These are phyloP conservation scores for Neopipo cinnamomea DNA, from an alignment of 2,113 vertebrate species.

Conservation along the genomic window DNA sequence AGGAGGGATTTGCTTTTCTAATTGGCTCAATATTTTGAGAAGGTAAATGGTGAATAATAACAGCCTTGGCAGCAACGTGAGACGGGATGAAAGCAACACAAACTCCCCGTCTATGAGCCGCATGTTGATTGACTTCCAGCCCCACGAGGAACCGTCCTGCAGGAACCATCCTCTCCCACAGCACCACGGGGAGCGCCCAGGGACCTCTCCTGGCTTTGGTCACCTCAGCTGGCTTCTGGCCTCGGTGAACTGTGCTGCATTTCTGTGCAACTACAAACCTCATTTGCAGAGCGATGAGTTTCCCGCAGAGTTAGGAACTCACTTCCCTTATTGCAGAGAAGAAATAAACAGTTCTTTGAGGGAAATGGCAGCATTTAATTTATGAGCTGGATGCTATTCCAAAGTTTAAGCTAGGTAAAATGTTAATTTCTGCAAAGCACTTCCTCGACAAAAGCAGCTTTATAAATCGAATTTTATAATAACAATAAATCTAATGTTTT, in stretches of 20 bases:
- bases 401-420: not conserved
- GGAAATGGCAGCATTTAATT: not conserved
- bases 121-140: not conserved
- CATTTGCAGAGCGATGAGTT: not conserved
- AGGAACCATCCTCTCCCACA: not conserved
- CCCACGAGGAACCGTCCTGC: not conserved
- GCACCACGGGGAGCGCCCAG: not conserved
- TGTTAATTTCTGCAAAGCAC: not conserved
- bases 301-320: not conserved
- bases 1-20: conserved; percentile 47
- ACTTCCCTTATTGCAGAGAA: conserved; percentile 6
- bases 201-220: not conserved
- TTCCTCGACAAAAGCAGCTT: not conserved
- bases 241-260: rapidly evolving
- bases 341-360: conserved; percentile 45
- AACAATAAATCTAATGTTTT: not conserved
- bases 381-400: not conserved
- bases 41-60: conserved; percentile 54
- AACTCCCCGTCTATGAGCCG: not conserved
- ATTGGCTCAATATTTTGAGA: conserved; percentile 59
- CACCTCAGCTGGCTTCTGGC: conserved; percentile 38
- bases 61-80: conserved; percentile 30
- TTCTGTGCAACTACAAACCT: not conserved
- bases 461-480: not conserved
- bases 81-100: conserved; percentile 25